Conservation (phyloP, 1,140 invertebrate genomes). For the Whitmania pigra region DNA sequence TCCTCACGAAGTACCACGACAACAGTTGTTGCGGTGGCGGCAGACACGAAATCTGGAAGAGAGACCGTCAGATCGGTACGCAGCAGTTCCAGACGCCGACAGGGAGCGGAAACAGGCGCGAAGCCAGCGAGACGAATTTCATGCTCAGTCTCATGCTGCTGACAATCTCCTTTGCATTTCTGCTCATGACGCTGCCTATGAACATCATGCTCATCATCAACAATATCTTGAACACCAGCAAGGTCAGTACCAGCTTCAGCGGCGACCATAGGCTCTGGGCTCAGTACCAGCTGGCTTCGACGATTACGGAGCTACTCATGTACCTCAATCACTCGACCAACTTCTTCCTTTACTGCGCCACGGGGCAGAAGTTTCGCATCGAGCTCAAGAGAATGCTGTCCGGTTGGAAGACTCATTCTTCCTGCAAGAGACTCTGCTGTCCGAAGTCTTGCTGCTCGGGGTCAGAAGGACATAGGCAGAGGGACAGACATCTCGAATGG, state of each 20-base stretch:
- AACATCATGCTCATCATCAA: constrained; percentile 24
- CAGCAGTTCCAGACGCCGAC: constrained; percentile 12
- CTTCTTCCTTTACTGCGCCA: constrained; percentile 41
- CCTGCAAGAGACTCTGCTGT: background rate
- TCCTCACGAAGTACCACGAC: background rate
- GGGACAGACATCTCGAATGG: background rate
- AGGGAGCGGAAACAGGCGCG: background rate
- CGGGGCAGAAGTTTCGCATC: constrained; percentile 38
- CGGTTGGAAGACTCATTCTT: background rate
- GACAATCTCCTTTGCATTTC: constrained; percentile 26
- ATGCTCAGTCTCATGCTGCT: constrained; percentile 26
- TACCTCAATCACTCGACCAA: constrained; percentile 42
- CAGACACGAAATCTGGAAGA: background rate
- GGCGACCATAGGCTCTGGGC: constrained; percentile 23
- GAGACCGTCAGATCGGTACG: background rate
- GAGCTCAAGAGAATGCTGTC: constrained; percentile 34
- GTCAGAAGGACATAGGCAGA: background rate
- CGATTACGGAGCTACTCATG: constrained; percentile 36
- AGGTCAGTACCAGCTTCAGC: background rate
- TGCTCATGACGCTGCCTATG: constrained; percentile 25
- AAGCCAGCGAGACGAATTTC: constrained; percentile 2
- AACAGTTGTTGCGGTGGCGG: background rate
- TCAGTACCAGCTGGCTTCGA: constrained; percentile 30
- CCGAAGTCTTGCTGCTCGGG: background rate
- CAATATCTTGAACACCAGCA: constrained; percentile 7